Percentiles rank a stretch among this genome's conserved stretches.
phyloP scores from a whole-genome alignment of 2,113 vertebrate genomes.

The Bubo bubo region DNA sequence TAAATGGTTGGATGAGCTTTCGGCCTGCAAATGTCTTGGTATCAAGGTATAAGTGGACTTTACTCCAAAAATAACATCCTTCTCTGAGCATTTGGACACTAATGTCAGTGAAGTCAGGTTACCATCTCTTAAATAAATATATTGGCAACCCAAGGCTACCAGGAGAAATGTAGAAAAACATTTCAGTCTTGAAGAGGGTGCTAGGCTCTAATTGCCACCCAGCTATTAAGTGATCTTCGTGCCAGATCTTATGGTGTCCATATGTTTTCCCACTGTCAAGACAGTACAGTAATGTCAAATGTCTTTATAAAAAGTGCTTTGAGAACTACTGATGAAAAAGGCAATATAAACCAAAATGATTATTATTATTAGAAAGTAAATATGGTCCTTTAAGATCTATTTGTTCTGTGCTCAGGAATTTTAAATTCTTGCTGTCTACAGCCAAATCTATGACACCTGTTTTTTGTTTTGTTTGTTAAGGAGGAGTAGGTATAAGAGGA shows the following conservation, averaged over 20 bases:
- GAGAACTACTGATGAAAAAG: neutral
- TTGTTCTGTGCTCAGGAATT: neutral
- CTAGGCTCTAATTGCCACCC: neutral
- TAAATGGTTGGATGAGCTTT: neutral
- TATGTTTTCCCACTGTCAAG: slow-evolving; percentile 8
- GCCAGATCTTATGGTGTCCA: neutral
- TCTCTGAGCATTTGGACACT: neutral
- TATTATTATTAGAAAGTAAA: neutral
- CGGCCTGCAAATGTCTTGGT: neutral
- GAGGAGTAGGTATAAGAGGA: neutral
- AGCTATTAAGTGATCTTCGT: neutral
- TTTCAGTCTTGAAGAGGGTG: neutral
- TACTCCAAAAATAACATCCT: neutral
- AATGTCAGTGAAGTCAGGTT: neutral
- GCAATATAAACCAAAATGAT: neutral
- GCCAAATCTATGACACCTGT: neutral
- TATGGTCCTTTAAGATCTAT: neutral
- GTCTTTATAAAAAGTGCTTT: neutral
- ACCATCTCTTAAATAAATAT: neutral
- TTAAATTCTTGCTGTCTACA: neutral
- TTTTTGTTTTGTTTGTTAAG: neutral
- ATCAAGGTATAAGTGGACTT: neutral
- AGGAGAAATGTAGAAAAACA: neutral
- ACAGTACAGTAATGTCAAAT: neutral
- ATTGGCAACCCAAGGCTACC: neutral